Evolutionary conservation across 2,113 vertebrate genomes (phyloP).

Genomic region (Ancistrus triradiatus): DNA sequence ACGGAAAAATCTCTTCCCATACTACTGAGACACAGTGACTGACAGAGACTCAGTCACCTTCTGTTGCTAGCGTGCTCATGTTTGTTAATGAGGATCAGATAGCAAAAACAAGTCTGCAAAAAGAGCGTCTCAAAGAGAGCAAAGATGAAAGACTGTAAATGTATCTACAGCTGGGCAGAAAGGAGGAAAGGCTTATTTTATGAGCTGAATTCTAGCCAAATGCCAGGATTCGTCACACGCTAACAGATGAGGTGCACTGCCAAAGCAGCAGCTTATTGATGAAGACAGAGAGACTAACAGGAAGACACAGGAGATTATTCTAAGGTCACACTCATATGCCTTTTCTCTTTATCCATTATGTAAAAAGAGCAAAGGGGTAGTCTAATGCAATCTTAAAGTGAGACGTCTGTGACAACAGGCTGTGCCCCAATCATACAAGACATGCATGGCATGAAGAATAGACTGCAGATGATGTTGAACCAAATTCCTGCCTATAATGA

Average conservation of each 20-base stretch:
- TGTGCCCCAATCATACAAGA: conserved; percentile 27
- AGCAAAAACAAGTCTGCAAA: background rate
- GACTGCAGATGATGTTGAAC: background rate
- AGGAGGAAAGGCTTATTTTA: no score
- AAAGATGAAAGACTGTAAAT: no score
- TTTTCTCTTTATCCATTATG: conserved; percentile 15
- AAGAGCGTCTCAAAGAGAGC: background rate
- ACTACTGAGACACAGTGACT: conserved; percentile 12
- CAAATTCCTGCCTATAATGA: conserved; percentile 27
- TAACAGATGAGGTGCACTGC: background rate
- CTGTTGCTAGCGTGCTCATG: conserved; percentile 5
- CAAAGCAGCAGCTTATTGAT: background rate
- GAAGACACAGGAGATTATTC: conserved; percentile 2
- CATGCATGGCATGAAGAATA: conserved; percentile 8
- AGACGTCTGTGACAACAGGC: no score
- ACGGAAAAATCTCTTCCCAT: conserved; percentile 9
- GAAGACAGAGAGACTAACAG: conserved; percentile 2
- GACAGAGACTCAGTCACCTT: conserved; percentile 12
- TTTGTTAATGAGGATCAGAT: background rate
- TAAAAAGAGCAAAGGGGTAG: conserved; percentile 10
- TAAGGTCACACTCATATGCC: conserved; percentile 11
- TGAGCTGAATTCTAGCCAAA: no score
- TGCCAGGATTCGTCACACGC: background rate
- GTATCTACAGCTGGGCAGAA: no score
- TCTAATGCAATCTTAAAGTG: conserved; percentile 30